Evolutionary conservation across 2,113 vertebrate species (phyloP).

Genomic region (Sterna hirundo): DNA sequence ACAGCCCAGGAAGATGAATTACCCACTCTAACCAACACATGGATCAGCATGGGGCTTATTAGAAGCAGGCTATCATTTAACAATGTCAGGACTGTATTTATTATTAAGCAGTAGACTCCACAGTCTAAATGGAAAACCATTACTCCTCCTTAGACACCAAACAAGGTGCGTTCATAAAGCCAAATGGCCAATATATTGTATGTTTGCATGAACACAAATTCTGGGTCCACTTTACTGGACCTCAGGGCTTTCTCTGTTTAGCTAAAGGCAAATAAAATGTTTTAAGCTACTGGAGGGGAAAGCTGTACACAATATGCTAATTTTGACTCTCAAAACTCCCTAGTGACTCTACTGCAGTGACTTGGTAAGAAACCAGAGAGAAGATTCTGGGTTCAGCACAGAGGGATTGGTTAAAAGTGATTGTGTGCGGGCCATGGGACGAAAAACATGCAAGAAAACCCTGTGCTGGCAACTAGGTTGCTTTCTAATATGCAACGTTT

Average conservation of each 20-base stretch:
- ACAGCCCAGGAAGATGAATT: slow-evolving; percentile 58
- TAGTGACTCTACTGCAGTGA: neutral
- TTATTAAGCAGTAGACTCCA: slow-evolving; percentile 46
- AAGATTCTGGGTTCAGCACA: neutral
- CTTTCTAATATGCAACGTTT: neutral
- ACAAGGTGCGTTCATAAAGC: slow-evolving; percentile 3
- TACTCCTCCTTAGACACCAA: slow-evolving; percentile 35
- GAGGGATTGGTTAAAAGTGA: neutral
- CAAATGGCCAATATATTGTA: neutral
- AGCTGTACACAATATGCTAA: neutral
- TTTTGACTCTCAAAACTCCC: neutral
- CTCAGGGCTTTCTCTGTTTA: neutral
- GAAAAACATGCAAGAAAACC: neutral
- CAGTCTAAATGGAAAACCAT: slow-evolving; percentile 44
- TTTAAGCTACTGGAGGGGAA: neutral
- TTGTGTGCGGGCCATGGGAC: neutral
- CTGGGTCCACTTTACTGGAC: neutral
- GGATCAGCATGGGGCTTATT: slow-evolving; percentile 73
- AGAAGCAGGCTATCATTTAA: slow-evolving; percentile 62
- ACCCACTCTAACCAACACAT: slow-evolving; percentile 8
- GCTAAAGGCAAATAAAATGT: neutral
- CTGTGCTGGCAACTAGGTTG: neutral
- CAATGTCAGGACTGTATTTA: slow-evolving; percentile 50
- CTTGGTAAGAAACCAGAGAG: neutral
- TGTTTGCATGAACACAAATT: neutral